phyloP scores from a whole-genome alignment of 2,113 vertebrate species.

The Corythaixoides concolor region DNA sequence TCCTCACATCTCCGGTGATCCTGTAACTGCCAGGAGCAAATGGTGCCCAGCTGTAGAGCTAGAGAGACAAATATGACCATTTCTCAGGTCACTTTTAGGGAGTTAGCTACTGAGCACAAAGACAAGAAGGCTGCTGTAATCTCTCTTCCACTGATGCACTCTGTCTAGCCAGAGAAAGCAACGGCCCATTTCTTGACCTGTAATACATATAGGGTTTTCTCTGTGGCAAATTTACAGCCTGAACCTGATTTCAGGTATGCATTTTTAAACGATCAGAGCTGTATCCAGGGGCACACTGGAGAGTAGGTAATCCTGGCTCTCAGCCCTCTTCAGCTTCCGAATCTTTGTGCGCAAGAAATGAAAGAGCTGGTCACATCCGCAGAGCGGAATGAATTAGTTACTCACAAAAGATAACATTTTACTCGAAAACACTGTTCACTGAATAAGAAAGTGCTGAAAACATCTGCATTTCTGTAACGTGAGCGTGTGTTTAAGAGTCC shows the following conservation, averaged over 20 bases:
- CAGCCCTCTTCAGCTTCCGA: neutral
- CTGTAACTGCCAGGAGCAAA: neutral
- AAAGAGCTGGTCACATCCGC: neutral
- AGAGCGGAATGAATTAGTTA: neutral
- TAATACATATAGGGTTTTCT: neutral
- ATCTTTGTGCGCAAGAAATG: neutral
- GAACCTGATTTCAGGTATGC: neutral
- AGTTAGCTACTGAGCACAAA: neutral
- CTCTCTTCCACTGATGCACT: neutral
- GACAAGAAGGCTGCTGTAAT: neutral
- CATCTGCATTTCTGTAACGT: neutral
- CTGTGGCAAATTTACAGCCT: neutral
- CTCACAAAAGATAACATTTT: conserved; percentile 10
- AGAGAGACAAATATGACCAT: neutral
- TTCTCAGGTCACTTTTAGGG: neutral
- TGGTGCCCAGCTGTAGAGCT: neutral
- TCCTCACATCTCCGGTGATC: neutral
- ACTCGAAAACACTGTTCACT: neutral
- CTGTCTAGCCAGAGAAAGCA: neutral
- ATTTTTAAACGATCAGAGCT: neutral
- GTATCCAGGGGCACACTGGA: fast-evolving
- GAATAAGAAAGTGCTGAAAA: neutral
- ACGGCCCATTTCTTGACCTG: neutral
- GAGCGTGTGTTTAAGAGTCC: neutral
- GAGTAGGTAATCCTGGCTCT: neutral